A percentile compares a stretch with the other conserved stretches of the same genome.
These are phyloP conservation scores for Gari tellinella DNA, from an alignment of 2,888 invertebrate genomes.

Conservation along the genomic window DNA sequence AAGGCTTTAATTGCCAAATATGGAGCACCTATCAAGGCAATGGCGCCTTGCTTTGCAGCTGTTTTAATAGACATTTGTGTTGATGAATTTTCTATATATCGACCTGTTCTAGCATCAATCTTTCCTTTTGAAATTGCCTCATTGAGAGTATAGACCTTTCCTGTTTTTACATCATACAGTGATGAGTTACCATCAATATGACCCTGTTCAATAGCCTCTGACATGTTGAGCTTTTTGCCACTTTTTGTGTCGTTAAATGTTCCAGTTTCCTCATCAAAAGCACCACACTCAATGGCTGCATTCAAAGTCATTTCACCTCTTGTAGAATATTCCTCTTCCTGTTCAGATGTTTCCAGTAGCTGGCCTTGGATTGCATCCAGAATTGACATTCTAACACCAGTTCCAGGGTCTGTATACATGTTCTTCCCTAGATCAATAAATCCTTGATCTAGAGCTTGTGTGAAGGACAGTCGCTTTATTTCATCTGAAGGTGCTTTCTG, in stretches of 20 bases:
- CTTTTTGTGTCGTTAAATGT: conserved; percentile 93
- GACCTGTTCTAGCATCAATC: conserved; percentile 88
- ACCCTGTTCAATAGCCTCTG: conserved; percentile 72
- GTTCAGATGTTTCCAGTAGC: conserved; percentile 66
- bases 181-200: conserved; percentile 73
- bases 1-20: conserved; percentile 61
- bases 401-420: conserved; percentile 85
- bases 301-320: conserved; percentile 63
- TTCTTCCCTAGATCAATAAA: conserved; percentile 86
- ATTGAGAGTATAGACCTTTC: conserved; percentile 88
- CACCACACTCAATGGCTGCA: conserved; percentile 90
- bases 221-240: conserved; percentile 88
- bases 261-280: conserved; percentile 93
- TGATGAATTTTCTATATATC: conserved; percentile 90
- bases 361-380: conserved; percentile 91
- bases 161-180: conserved; percentile 86
- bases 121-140: conserved; percentile 86
- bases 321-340: conserved; percentile 20
- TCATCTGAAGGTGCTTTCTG: conserved; percentile 56
- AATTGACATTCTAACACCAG: conserved; percentile 91
- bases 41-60: conserved; percentile 87
- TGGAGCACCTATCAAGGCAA: conserved; percentile 93
- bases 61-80: conserved; percentile 89
- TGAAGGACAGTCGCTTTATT: conserved; percentile 73
- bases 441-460: conserved; percentile 94